These are phyloP conservation scores for Catamblyrhynchus diadema DNA, from an alignment of 2,797 vertebrate genomes.

Conservation along the genomic window DNA sequence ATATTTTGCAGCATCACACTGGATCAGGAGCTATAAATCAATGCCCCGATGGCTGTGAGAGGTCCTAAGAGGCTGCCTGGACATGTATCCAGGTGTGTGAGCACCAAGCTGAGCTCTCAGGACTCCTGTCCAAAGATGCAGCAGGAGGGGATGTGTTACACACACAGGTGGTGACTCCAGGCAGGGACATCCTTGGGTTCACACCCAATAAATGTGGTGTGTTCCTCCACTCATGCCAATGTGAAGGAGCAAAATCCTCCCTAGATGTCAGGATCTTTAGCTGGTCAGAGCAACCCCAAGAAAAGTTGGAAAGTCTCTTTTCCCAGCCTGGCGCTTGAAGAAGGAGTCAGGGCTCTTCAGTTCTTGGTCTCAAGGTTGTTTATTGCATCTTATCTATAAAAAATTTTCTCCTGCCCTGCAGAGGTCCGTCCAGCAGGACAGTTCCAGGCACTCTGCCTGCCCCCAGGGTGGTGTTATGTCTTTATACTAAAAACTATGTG, in stretches of 20 bases:
- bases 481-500: too few relatives aligned
- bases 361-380: too few relatives aligned
- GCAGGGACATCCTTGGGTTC: background rate
- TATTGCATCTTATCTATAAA: too few relatives aligned
- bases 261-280: too few relatives aligned
- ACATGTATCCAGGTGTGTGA: background rate
- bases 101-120: background rate
- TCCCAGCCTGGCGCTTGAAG: too few relatives aligned
- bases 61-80: background rate
- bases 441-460: too few relatives aligned
- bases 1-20: fast-evolving
- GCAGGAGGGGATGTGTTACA: background rate
- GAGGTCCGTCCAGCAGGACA: too few relatives aligned
- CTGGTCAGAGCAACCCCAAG: too few relatives aligned
- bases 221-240: fast-evolving
- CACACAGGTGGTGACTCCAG: background rate
- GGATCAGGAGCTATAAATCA: background rate
- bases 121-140: background rate
- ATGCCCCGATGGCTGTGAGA: background rate
- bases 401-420: too few relatives aligned
- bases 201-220: background rate
- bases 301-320: too few relatives aligned
- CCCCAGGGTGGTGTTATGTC: too few relatives aligned
- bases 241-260: background rate
- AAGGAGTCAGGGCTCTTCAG: too few relatives aligned